A percentile compares a stretch with the other conserved stretches of the same genome.
Conservation (phyloP, 1,140 invertebrate genomes). For the Nymphalis io region DNA sequence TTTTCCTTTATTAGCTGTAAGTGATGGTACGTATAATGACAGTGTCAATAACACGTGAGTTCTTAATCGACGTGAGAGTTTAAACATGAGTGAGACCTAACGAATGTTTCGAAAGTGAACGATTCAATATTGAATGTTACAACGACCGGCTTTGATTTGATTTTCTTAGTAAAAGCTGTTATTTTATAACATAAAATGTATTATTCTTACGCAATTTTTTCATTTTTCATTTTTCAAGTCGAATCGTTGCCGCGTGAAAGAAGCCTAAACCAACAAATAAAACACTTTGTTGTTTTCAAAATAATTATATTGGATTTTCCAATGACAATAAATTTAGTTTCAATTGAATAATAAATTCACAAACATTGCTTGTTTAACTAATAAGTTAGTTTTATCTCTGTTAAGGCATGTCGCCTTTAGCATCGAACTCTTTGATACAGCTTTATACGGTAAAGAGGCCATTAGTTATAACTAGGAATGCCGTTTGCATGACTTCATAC, state of each 20-base stretch:
- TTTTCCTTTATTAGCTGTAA: not conserved
- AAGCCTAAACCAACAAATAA: too few species aligned
- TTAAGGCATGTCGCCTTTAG: constrained; percentile 6
- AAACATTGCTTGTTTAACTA: not conserved
- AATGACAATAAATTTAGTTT: too few species aligned
- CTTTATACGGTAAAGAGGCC: not conserved
- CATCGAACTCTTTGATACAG: not conserved
- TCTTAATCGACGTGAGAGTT: constrained; percentile 19
- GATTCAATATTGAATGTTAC: constrained; percentile 45
- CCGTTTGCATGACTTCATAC: constrained; percentile 32
- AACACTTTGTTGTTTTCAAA: too few species aligned
- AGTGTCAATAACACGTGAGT: constrained; percentile 1
- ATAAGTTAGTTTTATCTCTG: constrained; percentile 11
- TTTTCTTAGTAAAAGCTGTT: not conserved
- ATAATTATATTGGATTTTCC: too few species aligned
- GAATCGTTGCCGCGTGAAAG: too few species aligned
- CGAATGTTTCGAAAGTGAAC: constrained; percentile 43
- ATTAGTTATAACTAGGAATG: constrained; percentile 18
- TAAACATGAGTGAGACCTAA: constrained; percentile 1
- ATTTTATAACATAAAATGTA: too few species aligned
- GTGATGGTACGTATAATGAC: not conserved
- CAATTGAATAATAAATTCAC: too few species aligned
- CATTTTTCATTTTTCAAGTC: too few species aligned
- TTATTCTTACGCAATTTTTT: too few species aligned
- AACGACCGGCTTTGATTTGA: not conserved